Evolutionary conservation across 2,797 vertebrate genomes (phyloP), one percentile per base, ranked within the genome.

Genomic region (Nasua narica): DNA sequence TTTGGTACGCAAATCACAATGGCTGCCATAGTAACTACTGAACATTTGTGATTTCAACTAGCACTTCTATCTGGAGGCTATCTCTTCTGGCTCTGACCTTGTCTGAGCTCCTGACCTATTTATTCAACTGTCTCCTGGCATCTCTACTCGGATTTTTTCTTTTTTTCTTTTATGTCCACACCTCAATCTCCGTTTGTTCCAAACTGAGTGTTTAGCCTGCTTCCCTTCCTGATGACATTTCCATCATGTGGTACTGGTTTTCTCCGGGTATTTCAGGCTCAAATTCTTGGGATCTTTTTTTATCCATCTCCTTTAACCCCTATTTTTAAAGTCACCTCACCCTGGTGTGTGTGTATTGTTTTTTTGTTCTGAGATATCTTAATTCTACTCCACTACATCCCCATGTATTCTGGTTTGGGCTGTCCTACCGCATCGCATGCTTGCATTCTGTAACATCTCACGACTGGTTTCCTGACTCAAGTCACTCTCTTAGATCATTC

Each of bases 81-180:
- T 76, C 27, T 27, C 13, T 84, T 93, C 35, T 78, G 62, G 58
- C n/a, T 91, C 19, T 89, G 65, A 91, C 52, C 32, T 94, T 37
- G 84, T 90, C 56, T 87, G 91, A 91, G 32, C 32, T 76, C 76
- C 58, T 91, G 87, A 83, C 43, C 58, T 76, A 60, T 74, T 91
- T 76, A 70, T 94, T 95, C 79, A 84, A 14, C 25, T 87, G 58
- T 43, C 32, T 90, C 67, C 48, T 52, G 79, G 46, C 65, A 86
- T 82, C 86, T 91, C 43, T 90, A 18, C 81, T 95, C 83, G 88
- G n/a, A 79, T 15, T 93, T 93, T 50, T 46, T 78, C 94, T 40
- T 74, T 19, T 95, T 93, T 62, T 46, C 78, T 96, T 35, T n/a
- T n/a, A n/a, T n/a, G 25, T 85, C 43, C 11, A 54, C n/a, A 84